A percentile compares a stretch with the other conserved stretches of the same genome.
Evolutionary conservation across 2,888 invertebrate species (phyloP).

Genomic region (Isotomurus palustris): DNA sequence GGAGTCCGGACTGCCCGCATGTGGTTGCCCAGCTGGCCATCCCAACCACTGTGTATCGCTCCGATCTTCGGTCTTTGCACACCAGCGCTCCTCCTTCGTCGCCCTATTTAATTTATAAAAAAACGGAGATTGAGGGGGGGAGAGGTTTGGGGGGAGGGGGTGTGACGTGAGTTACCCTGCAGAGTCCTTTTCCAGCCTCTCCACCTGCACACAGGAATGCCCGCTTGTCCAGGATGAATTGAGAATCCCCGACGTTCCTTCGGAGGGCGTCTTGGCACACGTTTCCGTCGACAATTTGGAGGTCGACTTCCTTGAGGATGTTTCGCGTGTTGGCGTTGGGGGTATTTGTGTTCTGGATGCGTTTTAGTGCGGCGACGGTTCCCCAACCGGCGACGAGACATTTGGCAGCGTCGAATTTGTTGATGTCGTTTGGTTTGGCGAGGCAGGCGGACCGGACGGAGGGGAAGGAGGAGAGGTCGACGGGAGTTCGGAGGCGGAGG

Average conservation of each 20-base stretch:
- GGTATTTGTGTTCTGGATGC: not conserved
- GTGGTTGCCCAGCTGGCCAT: constrained; percentile 43
- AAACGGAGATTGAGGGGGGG: too few relatives aligned
- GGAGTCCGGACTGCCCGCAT: constrained; percentile 43
- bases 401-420: constrained; percentile 37
- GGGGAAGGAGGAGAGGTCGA: constrained; percentile 40
- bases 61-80: constrained; percentile 35
- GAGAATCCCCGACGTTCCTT: constrained; percentile 36
- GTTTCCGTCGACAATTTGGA: constrained; percentile 36
- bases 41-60: constrained; percentile 42
- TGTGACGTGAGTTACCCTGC: constrained; percentile 37
- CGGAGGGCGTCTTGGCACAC: constrained; percentile 41
- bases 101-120: constrained; percentile 37
- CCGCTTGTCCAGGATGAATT: constrained; percentile 40
- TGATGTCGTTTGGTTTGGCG: constrained; percentile 34
- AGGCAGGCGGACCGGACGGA: constrained; percentile 42
- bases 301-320: constrained; percentile 44
- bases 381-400: constrained; percentile 45
- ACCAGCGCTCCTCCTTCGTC: constrained; percentile 46
- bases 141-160: too few relatives aligned
- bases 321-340: constrained; percentile 28
- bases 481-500: constrained; percentile 27
- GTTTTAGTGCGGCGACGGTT: constrained; percentile 27
- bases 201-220: constrained; percentile 45
- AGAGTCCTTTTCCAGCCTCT: constrained; percentile 42